Evolutionary conservation across 1,140 invertebrate species (phyloP), one percentile per base, ranked within the genome.

Genomic region (Drosophila arizonae): DNA sequence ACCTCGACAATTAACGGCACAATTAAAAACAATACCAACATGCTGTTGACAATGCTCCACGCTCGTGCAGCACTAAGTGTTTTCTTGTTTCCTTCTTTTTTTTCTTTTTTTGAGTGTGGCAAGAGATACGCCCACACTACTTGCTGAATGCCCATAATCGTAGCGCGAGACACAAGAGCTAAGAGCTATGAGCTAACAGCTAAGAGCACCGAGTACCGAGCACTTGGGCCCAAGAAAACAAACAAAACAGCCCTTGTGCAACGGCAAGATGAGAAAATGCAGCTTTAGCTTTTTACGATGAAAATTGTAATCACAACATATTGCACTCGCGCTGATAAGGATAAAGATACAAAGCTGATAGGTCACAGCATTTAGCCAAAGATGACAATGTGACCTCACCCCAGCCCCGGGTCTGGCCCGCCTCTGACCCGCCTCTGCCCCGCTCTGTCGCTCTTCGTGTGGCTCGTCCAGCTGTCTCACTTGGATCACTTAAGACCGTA

Each of bases 301-400:
- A 72, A 88, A 88, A 88, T 89, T 88, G 76, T 88, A 88, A 88
- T 88, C 84, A 89, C 85, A 84, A 78, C 80, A 87, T 86, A 87
- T 87, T 78, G 48, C 28, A 61, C 57, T 48, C 41, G 41, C 46
- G 33, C 67, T 55, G 62, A 66, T 72, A 33, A 36, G 67, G 76
- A 79, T 77, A 33, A 36, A 72, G 76, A 79, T 77, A 80, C 84
- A 88, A 88, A 80, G 85, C 76, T 82, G 82, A 88, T 88, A 88
- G 84, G 84, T 88, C 84, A 88, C 84, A 84, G 71, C 81, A 70
- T 76, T 87, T 79, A 77, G 67, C 73, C 64, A 54, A 39, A 65
- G 68, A 67, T 79, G 64, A 73, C 60, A 72, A 77, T 71, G 71
- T 36, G 45, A 28, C 48, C 57, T 46, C 43, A 15, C 43, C 6